Percentiles rank a stretch among this genome's conserved stretches.
Evolutionary conservation across 2,888 invertebrate genomes (phyloP).

Genomic region (Acanthosepion esculentum): DNA sequence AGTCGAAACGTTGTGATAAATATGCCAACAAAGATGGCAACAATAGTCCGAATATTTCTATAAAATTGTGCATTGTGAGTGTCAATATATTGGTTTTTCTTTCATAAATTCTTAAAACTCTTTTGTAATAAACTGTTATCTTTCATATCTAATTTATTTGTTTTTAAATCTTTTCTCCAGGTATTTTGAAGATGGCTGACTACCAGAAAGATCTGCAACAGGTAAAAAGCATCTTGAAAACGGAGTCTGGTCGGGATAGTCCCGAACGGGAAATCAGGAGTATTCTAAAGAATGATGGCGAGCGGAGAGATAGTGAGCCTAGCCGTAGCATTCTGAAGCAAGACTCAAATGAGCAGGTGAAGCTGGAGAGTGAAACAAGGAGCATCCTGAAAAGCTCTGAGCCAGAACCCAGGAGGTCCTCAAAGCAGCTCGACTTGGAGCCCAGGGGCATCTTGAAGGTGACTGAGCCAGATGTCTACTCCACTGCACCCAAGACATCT

Average conservation of each 20-base stretch:
- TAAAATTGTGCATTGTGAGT: too few species aligned
- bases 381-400: constrained; percentile 54
- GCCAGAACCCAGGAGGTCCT: constrained; percentile 38
- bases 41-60: too few species aligned
- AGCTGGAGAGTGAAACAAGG: constrained; percentile 52
- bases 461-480: constrained; percentile 51
- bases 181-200: constrained; percentile 50
- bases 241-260: not conserved
- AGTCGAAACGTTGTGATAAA: too few species aligned
- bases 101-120: too few species aligned
- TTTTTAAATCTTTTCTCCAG: constrained; percentile 8
- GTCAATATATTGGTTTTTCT: too few species aligned
- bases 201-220: constrained; percentile 25
- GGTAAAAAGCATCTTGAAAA: constrained; percentile 48
- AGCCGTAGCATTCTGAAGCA: constrained; percentile 41
- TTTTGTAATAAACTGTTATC: too few species aligned
- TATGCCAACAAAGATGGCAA: too few species aligned
- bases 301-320: constrained; percentile 6
- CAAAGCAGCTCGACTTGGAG: constrained; percentile 49
- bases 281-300: constrained; percentile 46
- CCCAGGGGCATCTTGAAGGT: constrained; percentile 61
- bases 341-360: constrained; percentile 6
- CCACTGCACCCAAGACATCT: constrained; percentile 51
- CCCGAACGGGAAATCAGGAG: constrained; percentile 46
- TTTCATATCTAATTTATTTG: not conserved